These are phyloP conservation scores for Notechis scutatus DNA, from an alignment of 2,113 vertebrate species.

Conservation along the genomic window DNA sequence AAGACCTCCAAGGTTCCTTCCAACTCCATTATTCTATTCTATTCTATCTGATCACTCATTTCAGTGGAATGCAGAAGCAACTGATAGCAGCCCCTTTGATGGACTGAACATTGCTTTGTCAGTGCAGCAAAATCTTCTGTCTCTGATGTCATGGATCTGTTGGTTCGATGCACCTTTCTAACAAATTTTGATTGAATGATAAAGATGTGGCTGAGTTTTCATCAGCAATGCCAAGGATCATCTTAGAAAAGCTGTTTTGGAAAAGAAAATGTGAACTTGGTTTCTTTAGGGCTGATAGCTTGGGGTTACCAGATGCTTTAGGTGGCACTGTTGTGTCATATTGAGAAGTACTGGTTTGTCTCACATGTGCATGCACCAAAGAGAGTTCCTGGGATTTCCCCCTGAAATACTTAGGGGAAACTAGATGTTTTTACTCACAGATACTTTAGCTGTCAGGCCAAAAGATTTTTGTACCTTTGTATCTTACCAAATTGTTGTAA, in stretches of 20 bases:
- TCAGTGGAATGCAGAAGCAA: background rate
- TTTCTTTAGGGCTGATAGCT: background rate
- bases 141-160: background rate
- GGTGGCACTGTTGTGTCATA: background rate
- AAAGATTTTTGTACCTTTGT: background rate
- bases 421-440: background rate
- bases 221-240: background rate
- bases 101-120: background rate
- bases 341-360: background rate
- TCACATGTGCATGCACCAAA: background rate
- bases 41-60: background rate
- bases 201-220: background rate
- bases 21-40: too few species aligned
- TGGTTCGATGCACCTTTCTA: background rate
- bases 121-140: background rate
- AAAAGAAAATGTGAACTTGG: background rate
- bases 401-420: background rate
- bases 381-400: background rate
- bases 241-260: background rate
- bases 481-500: background rate
- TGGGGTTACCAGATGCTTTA: background rate
- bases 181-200: background rate
- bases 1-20: too few species aligned
- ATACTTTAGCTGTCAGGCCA: background rate
- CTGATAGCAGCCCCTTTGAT: background rate